Percentiles rank a stretch among this genome's conserved stretches.
These are phyloP conservation scores for Pangasius macronema DNA, from an alignment of 2,797 vertebrate genomes.

Conservation along the genomic window DNA sequence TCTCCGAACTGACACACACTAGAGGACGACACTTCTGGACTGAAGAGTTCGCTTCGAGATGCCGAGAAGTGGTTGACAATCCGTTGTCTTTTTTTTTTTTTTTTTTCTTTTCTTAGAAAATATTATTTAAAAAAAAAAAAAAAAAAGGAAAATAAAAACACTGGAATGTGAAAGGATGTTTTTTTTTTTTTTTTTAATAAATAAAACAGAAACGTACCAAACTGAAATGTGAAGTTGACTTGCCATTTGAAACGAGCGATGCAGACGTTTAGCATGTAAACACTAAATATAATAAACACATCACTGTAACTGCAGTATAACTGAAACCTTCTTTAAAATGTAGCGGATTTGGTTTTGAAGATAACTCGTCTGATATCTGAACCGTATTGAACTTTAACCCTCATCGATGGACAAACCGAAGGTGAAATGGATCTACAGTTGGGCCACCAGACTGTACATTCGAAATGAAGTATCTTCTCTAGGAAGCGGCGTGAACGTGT, in stretches of 20 bases:
- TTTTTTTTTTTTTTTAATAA: constrained; percentile 57
- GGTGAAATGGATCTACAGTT: neutral
- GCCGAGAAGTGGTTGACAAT: constrained; percentile 66
- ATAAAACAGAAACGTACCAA: constrained; percentile 52
- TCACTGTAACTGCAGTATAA: neutral
- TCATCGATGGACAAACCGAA: no score
- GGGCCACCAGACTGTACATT: neutral
- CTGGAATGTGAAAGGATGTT: constrained; percentile 74
- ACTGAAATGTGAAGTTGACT: constrained; percentile 21
- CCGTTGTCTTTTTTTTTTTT: constrained; percentile 60
- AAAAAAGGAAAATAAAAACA: constrained; percentile 72
- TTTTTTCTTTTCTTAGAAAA: constrained; percentile 66
- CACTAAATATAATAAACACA: neutral
- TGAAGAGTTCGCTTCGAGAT: constrained; percentile 50
- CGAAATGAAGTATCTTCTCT: neutral
- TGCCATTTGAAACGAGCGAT: neutral
- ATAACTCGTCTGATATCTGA: neutral
- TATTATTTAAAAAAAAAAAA: constrained; percentile 65
- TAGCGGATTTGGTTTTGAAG: neutral
- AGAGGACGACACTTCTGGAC: constrained; percentile 24
- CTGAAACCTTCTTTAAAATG: neutral
- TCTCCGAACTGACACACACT: constrained; percentile 9
- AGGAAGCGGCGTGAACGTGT: neutral
- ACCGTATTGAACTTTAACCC: no score
- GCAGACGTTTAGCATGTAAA: neutral